phyloP scores from a whole-genome alignment of 1,140 invertebrate genomes.

The Camponotus floridanus region DNA sequence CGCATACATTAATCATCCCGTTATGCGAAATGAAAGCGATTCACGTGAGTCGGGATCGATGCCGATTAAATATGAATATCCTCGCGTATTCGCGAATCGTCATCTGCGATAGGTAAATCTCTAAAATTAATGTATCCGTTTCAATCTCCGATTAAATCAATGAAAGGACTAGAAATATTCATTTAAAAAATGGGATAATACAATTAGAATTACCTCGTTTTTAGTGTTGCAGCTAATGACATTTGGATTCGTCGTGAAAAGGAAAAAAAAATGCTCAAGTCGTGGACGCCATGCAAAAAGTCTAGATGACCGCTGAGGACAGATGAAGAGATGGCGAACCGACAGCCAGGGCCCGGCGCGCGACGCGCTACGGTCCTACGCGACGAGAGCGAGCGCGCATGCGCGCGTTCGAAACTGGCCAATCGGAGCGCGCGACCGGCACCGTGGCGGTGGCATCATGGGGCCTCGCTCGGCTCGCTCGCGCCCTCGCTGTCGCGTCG shows the following conservation, averaged over 20 bases:
- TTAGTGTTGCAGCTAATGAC: no score
- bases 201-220: no score
- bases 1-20: neutral
- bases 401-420: constrained; percentile 71
- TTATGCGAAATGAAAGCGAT: neutral
- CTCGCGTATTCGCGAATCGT: neutral
- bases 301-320: no score
- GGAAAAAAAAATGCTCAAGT: no score
- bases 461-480: constrained; percentile 68
- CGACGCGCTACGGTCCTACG: neutral
- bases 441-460: constrained; percentile 66
- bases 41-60: constrained; percentile 14
- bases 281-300: no score
- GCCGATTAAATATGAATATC: constrained; percentile 53
- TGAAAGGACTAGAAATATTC: neutral
- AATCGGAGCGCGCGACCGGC: constrained; percentile 35
- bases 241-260: no score
- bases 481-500: constrained; percentile 66
- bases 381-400: constrained; percentile 10
- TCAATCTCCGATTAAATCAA: no score
- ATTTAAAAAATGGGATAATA: neutral
- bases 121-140: no score
- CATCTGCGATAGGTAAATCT: neutral
- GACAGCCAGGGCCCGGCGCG: neutral
- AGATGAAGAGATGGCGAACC: no score